These are phyloP conservation scores for Sorex fumeus DNA, from an alignment of 2,113 vertebrate genomes.

Conservation along the genomic window DNA sequence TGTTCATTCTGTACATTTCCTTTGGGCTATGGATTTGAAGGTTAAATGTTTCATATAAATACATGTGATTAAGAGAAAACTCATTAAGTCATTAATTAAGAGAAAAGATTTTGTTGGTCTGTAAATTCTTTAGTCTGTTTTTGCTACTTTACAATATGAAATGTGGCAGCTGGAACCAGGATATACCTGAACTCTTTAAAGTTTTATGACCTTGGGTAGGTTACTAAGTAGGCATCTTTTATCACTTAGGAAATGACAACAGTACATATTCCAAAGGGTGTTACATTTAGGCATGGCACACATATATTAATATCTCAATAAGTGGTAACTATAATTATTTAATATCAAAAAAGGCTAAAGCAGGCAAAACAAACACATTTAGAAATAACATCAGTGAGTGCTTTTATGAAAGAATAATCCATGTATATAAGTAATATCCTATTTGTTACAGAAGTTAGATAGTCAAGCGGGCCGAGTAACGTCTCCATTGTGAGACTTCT, in stretches of 20 bases:
- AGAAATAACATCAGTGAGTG: background rate
- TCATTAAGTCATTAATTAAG: background rate
- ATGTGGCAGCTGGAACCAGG: background rate
- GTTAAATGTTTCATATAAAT: slow-evolving; percentile 19
- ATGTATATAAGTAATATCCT: slow-evolving; percentile 12
- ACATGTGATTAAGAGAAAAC: background rate
- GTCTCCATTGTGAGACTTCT: no score
- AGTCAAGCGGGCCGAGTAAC: no score
- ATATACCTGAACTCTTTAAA: background rate
- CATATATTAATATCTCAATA: background rate
- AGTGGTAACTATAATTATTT: background rate
- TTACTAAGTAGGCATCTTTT: background rate
- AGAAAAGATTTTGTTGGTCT: background rate
- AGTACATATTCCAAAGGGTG: background rate
- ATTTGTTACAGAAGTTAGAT: slow-evolving; percentile 45
- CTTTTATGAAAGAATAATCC: slow-evolving; percentile 21
- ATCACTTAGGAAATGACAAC: background rate
- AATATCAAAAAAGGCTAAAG: slow-evolving; percentile 37
- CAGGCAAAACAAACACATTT: background rate
- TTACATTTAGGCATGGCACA: background rate
- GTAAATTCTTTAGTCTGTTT: background rate
- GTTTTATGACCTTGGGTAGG: background rate
- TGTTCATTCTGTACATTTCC: background rate
- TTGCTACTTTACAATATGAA: background rate
- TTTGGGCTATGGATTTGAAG: slow-evolving; percentile 12